These are phyloP conservation scores for Dipodomys spectabilis DNA, from an alignment of 2,113 vertebrate genomes.

Conservation along the genomic window DNA sequence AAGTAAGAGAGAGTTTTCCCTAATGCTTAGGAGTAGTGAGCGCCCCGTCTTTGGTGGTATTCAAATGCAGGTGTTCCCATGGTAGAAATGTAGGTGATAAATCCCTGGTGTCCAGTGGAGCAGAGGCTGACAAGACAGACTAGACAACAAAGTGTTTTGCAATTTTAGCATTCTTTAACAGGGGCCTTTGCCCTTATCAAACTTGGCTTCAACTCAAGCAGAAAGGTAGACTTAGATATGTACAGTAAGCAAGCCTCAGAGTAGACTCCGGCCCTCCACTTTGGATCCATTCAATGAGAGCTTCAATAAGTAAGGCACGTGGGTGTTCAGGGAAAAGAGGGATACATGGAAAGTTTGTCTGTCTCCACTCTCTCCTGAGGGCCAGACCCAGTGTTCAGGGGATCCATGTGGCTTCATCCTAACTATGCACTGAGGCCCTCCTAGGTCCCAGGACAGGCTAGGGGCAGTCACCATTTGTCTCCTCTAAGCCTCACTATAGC, in stretches of 20 bases:
- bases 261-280: not conserved
- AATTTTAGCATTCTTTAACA: not conserved
- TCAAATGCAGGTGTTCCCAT: not conserved
- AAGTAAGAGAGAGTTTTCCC: not conserved
- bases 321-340: not conserved
- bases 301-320: not conserved
- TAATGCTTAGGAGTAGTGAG: not conserved
- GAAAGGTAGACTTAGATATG: not conserved
- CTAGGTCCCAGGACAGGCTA: too few species aligned
- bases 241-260: not conserved
- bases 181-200: not conserved
- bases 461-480: not conserved
- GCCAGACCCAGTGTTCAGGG: not conserved
- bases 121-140: not conserved
- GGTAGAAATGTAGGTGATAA: not conserved
- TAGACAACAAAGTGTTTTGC: not conserved
- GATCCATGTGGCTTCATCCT: not conserved
- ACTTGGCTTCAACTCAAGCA: not conserved
- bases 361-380: fast-evolving
- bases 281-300: not conserved
- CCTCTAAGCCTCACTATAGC: not conserved
- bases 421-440: not conserved
- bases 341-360: not conserved
- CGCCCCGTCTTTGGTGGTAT: not conserved
- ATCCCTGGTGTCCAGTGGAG: not conserved